Percentiles rank a stretch among this genome's conserved stretches.
phyloP scores from a whole-genome alignment of 35 echinoderm and acorn worm genomes.

The Apostichopus japonicus region DNA sequence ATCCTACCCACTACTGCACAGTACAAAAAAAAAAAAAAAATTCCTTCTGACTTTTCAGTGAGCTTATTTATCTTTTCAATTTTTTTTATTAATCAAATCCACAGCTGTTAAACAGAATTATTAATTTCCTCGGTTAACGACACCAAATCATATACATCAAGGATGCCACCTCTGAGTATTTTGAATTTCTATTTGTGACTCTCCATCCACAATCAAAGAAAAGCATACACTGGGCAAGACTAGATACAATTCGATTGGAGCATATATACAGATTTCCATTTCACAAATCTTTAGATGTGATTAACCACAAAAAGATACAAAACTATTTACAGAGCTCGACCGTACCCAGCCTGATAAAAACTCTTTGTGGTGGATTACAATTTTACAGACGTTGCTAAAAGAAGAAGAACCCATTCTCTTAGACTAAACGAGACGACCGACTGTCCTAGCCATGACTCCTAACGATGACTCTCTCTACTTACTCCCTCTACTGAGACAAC shows the following conservation, averaged over 20 bases:
- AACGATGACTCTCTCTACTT: not conserved
- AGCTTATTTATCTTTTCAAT: too few species aligned
- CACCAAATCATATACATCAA: too few species aligned
- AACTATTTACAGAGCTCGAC: slow-evolving; percentile 34
- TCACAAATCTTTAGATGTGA: slow-evolving; percentile 19
- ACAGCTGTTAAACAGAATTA: too few species aligned
- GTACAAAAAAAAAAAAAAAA: too few species aligned
- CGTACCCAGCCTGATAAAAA: not conserved
- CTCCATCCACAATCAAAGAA: not conserved
- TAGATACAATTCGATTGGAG: slow-evolving; percentile 10
- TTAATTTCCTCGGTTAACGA: too few species aligned
- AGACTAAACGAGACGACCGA: not conserved
- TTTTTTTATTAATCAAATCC: too few species aligned
- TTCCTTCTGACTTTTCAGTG: too few species aligned
- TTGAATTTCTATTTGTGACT: too few species aligned
- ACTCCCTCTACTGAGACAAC: not conserved
- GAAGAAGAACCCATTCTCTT: not conserved
- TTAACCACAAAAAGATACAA: slow-evolving; percentile 1
- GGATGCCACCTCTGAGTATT: too few species aligned
- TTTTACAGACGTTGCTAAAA: not conserved
- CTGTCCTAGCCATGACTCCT: not conserved
- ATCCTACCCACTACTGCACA: too few species aligned
- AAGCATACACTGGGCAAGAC: slow-evolving; percentile 13
- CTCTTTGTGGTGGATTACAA: not conserved
- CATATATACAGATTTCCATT: slow-evolving; percentile 42